Conservation (phyloP, 1,140 invertebrate genomes). For the Neomicropteryx cornuta region DNA sequence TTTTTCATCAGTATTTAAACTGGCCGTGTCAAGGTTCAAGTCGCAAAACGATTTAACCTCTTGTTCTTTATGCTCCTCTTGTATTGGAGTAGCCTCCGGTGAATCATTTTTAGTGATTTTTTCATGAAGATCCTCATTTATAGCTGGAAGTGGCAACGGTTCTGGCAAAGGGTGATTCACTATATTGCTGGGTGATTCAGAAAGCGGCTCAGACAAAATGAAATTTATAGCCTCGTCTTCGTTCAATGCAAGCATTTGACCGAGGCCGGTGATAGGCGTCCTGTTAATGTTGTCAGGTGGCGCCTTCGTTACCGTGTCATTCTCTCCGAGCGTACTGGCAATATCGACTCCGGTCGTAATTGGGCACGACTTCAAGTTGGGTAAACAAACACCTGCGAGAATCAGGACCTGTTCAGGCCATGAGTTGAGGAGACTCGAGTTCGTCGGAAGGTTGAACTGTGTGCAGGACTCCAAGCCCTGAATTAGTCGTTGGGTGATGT, state of each 20-base stretch:
- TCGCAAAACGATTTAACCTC: too few relatives aligned
- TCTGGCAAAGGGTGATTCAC: too few relatives aligned
- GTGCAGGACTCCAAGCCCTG: constrained; percentile 66
- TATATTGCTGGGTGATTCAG: too few relatives aligned
- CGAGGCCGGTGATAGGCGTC: constrained; percentile 35
- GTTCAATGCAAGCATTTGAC: constrained; percentile 37
- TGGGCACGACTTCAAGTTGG: constrained; percentile 59
- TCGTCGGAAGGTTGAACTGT: constrained; percentile 73
- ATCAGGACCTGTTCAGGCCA: constrained; percentile 80
- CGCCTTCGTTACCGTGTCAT: constrained; percentile 26
- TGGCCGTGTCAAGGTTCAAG: too few relatives aligned
- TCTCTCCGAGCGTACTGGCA: constrained; percentile 51
- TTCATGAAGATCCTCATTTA: too few relatives aligned
- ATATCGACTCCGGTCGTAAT: constrained; percentile 57
- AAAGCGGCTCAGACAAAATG: constrained; percentile 46
- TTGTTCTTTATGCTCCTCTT: constrained; percentile 14
- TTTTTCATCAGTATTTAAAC: too few relatives aligned
- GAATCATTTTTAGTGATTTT: constrained; percentile 5
- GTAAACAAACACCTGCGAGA: constrained; percentile 74
- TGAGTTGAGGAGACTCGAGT: constrained; percentile 79
- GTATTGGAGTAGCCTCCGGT: constrained; percentile 9
- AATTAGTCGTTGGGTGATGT: constrained; percentile 62
- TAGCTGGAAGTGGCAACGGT: too few relatives aligned
- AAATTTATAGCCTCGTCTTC: constrained; percentile 56
- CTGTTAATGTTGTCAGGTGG: constrained; percentile 31